Base-by-base conservation (phyloP, 2,113 vertebrate species). In the Periophthalmus modestus region DNA sequence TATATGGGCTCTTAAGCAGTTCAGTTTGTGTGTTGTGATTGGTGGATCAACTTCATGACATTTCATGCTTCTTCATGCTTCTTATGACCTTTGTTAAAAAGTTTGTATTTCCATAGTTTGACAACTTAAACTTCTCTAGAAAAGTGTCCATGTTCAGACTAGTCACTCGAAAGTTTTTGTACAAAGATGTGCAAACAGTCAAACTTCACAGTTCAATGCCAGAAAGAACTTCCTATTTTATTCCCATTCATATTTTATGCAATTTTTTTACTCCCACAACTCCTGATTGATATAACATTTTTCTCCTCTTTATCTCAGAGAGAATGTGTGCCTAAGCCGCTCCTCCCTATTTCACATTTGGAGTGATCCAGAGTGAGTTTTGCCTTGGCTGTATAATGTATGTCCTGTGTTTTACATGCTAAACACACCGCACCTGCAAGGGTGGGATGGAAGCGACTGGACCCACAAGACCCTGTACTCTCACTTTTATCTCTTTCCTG, bases 241-340 rank as follows among this genome's bases (percentile, higher is more conserved):
- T 89, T 79, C 67, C 21, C 76, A 91, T 94, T 83, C 93, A 93
- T 93, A 89, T 93, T 94, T 92, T 39, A 94, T 75, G 5, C 48
- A 39, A 71, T 72, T 83, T 82, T 39, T 48, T 88, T 85, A 78
- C 83, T 77, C 67, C 80, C 84, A 74, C 82, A 74, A 85, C 71
- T 75, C 71, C 78, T 75, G 84, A 88, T 77, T 88, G 72, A 86
- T 82, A 82, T 88, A 73, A 73, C 70, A 77, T 71, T 73, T 85
- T 78, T 77, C 80, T 66, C 67, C 63, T 14, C 12, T 52, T 11
- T 84, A 72, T 57, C 36, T 81, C 52, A 21, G 59, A 58, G 58
- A 73, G 57, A 15, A 52, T 70, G 63, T 59, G 36, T 69, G 34
- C 47, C 75, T 77, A 54, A 69, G 47, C 46, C 48, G 13, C 33